Base-by-base conservation (phyloP, 2,888 invertebrate genomes). In the Platycnemis pennipes region DNA sequence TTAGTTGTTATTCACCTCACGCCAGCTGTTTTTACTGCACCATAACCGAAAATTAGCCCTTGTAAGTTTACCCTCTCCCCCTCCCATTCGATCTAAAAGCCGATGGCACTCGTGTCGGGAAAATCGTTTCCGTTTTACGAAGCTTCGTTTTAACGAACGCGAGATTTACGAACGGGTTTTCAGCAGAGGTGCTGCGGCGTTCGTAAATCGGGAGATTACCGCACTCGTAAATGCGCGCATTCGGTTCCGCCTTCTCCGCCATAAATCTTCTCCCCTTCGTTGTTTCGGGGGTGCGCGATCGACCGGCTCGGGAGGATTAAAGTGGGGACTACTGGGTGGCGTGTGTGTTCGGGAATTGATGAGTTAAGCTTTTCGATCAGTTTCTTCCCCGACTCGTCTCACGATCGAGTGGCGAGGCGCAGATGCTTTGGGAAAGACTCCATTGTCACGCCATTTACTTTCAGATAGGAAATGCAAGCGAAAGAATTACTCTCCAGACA, bases 1-100 rank as follows among this genome's bases (percentile, higher is more conserved):
- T 49, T 63, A n/a, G n/a, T 63, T 63, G 63, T 26, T 26, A 63
- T 63, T 63, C 26, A n/a, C 63, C 63, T 8, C 26, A 26, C 26
- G 16, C 26, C 77, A 37, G 37, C 37, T 77, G 31, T 37, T 77
- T n/a, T 77, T 37, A 77, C 31, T 77, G 37, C 77, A 16, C 37
- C 77, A 77, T 77, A 77, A 77, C 77, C 77, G 37, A 77, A 77
- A 77, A 77, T 77, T 77, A 77, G 77, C 77, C 77, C 77, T 77
- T 77, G 77, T 77, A 26, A 22, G 5, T 22, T 37, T 11, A 0
- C 77, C 77, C 77, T n/a, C 49, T 49, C 49, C 49, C 19, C 49
- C 49, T 49, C 49, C 49, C 49, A 1, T 63, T 63, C 63, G 63
- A 63, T 63, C 5, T 63, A 16, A 63, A 63, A 26, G 77, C n/a